Conservation (phyloP, 2,113 vertebrate species). For the Clarias gariepinus region DNA sequence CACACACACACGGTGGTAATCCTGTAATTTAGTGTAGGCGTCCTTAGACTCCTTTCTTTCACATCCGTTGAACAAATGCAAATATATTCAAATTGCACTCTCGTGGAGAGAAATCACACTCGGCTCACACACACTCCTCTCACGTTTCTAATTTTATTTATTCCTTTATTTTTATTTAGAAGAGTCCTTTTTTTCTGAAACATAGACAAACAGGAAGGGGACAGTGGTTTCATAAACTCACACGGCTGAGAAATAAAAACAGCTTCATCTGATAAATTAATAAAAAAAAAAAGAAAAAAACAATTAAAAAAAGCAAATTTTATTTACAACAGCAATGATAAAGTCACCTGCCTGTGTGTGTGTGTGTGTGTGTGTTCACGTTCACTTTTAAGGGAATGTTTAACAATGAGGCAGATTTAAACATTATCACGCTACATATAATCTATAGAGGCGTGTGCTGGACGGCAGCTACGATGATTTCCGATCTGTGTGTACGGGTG, state of each 20-base stretch:
- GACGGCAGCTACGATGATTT: not conserved
- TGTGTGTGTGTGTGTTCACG: not conserved
- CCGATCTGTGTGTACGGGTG: not conserved
- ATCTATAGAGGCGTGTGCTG: not conserved
- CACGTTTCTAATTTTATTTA: not conserved
- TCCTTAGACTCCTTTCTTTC: not conserved
- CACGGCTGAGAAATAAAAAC: conserved; percentile 36
- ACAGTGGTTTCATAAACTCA: conserved; percentile 38
- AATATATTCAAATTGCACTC: not conserved
- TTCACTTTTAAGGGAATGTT: not conserved
- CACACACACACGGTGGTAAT: not conserved
- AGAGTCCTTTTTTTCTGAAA: conserved; percentile 43
- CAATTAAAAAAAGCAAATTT: conserved; percentile 16
- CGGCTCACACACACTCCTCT: not conserved
- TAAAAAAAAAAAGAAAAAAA: conserved; percentile 22
- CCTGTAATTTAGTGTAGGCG: not conserved
- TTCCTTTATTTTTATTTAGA: conserved; percentile 49
- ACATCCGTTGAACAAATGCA: not conserved
- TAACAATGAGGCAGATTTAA: not conserved
- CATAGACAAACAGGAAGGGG: not conserved
- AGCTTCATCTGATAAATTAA: conserved; percentile 19
- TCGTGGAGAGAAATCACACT: not conserved
- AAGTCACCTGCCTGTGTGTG: not conserved
- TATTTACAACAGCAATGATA: conserved; percentile 42
- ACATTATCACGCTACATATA: not conserved